Evolutionary conservation across 2,797 vertebrate species (phyloP), one percentile per base, ranked within the genome.

Genomic region (Avahi laniger): DNA sequence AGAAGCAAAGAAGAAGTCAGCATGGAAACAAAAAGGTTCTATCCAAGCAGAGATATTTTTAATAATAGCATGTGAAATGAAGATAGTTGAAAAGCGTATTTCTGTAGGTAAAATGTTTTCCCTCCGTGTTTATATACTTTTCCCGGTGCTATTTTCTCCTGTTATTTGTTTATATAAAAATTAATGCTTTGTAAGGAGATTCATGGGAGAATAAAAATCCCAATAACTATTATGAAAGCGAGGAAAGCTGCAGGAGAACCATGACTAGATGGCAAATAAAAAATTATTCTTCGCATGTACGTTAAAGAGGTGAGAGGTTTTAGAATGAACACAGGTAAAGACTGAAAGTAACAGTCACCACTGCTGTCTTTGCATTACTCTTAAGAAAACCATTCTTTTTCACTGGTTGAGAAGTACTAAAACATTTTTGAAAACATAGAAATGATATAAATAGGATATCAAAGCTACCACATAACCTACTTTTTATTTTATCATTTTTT

Each of bases 31-130:
- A 33, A 69, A 88, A 14, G 48, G 89, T 86, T 97, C 76, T 88
- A 87, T 96, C 97, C 91, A 97, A 96, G 95, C 57, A 84, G 65
- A 92, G 87, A 91, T 89, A 95, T 94, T 97, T 97, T 96, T 95
- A 96, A 97, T 88, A 91, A 91, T 33, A 73, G 76, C 92, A 46
- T 96, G 95, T 96, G 96, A 97, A 93, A 92, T 48, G 79, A 83
- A 85, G 82, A 84, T 3, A 76, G 97, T 93, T 94, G 88, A 67
- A 61, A 82, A 97, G 93, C 33, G 83, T 8, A 57, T 92, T 97
- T 97, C 96, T 97, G 70, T 94, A 96, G 89, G 91, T 72, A 86
- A 75, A 88, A 61, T 72, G 79, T 72, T 97, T 92, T 70, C n/a
- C 33, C 54, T 81, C 33, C 5, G 79, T 48, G 46, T 95, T 96